Evolutionary conservation across 2,113 vertebrate genomes (phyloP), one percentile per base, ranked within the genome.

Genomic region (Aegithalos caudatus): DNA sequence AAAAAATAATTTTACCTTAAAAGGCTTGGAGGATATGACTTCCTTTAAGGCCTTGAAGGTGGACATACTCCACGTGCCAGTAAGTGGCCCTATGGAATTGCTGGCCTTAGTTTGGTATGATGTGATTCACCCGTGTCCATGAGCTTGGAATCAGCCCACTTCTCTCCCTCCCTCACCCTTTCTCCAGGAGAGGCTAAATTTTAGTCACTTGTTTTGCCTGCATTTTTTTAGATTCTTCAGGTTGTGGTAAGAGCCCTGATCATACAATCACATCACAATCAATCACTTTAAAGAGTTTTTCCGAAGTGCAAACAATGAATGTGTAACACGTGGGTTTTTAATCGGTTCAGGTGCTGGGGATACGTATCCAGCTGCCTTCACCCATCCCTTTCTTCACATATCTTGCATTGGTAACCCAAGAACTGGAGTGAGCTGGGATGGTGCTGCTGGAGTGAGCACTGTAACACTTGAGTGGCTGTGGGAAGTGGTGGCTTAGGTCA

Each of bases 181-280:
- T 79, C 84, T 80, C 78, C 80, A 88, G 82, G 86, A 95, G 96
- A 97, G 94, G 97, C 97, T 97, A 95, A 97, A 71, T 96, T 96
- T 92, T 95, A 96, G 86, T 96, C 95, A 96, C 81, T 94, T 97
- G 90, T 44, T 95, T 91, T 91, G 81, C 92, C 81, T 91, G 95
- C 61, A 31, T 96, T 93, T 70, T 89, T 95, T 94, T 93, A 93
- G 91, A 66, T 76, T 78, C 65, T 77, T 57, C 0, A 25, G 91
- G 95, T 97, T 92, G 91, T 92, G 96, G 90, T 90, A 80, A 65
- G 69, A 97, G 92, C 83, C 95, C 95, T 77, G 44, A 88, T 66
- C 29, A 95, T 98, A 96, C 98, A 98, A 98, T 98, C 98, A 96
- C 94, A 17, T 97, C 95, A 95, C 92, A 91, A 53, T 94, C 90